These are phyloP conservation scores for Benitochromis conjunctus DNA, from an alignment of 2,113 vertebrate species.

Conservation along the genomic window DNA sequence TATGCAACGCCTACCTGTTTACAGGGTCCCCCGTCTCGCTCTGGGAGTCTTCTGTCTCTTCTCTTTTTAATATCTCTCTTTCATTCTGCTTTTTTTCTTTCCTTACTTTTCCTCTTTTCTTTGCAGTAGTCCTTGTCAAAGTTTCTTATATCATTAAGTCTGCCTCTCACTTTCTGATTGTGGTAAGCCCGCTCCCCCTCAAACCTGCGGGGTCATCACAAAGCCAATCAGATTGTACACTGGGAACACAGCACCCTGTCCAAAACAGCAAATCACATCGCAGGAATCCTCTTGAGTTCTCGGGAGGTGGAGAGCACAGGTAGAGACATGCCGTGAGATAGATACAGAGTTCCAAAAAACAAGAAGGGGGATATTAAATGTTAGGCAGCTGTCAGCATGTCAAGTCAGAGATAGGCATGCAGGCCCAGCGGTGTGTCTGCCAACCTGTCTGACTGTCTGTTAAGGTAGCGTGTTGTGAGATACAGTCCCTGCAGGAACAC, in stretches of 20 bases:
- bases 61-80: neutral
- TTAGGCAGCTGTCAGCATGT: conserved; percentile 47
- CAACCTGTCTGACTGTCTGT: neutral
- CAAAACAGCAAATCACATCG: conserved; percentile 33
- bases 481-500: neutral
- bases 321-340: neutral
- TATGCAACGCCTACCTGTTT: conserved; percentile 57
- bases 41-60: neutral
- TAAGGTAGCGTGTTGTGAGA: neutral
- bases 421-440: neutral
- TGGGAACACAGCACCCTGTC: neutral
- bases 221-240: conserved; percentile 49
- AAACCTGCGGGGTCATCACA: conserved; percentile 37
- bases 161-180: conserved; percentile 13
- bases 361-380: neutral
- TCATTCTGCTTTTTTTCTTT: neutral
- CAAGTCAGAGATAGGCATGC: conserved; percentile 42
- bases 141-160: neutral
- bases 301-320: conserved; percentile 35
- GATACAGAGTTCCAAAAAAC: conserved; percentile 11
- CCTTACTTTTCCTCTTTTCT: neutral
- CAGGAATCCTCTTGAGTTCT: conserved; percentile 4
- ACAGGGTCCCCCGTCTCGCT: neutral
- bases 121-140: neutral
- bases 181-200: conserved; percentile 44